Evolutionary conservation across 2,797 vertebrate species (phyloP).

Genomic region (Otus scops): DNA sequence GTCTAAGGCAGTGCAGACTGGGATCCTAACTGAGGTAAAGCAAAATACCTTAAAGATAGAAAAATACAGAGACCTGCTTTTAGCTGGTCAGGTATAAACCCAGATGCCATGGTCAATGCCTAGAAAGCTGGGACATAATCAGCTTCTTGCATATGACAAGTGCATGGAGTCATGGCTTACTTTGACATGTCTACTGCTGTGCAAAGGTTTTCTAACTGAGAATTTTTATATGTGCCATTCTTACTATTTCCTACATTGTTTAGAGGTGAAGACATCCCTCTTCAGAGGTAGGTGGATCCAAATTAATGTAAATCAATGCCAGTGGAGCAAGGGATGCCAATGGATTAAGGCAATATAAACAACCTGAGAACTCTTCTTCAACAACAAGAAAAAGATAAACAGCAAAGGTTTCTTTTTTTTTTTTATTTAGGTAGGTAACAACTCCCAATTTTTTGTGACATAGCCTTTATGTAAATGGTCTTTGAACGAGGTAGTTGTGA

Average conservation of each 20-base stretch:
- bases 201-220: background rate
- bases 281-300: background rate
- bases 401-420: background rate
- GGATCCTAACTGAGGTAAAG: background rate
- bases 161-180: background rate
- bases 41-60: background rate
- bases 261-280: background rate
- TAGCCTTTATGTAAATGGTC: background rate
- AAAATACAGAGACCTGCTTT: background rate
- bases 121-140: background rate
- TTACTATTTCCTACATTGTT: background rate
- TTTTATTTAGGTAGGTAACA: background rate
- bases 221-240: background rate
- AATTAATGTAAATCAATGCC: background rate
- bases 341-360: background rate
- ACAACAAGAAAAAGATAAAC: background rate
- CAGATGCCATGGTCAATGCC: background rate
- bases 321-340: background rate
- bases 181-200: background rate
- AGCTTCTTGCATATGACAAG: background rate
- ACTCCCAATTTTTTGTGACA: background rate
- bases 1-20: background rate
- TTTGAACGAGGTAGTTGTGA: background rate
- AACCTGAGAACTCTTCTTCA: background rate
- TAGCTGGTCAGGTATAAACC: background rate